phyloP scores from a whole-genome alignment of 2,797 vertebrate genomes.

The Labeo calbasu region DNA sequence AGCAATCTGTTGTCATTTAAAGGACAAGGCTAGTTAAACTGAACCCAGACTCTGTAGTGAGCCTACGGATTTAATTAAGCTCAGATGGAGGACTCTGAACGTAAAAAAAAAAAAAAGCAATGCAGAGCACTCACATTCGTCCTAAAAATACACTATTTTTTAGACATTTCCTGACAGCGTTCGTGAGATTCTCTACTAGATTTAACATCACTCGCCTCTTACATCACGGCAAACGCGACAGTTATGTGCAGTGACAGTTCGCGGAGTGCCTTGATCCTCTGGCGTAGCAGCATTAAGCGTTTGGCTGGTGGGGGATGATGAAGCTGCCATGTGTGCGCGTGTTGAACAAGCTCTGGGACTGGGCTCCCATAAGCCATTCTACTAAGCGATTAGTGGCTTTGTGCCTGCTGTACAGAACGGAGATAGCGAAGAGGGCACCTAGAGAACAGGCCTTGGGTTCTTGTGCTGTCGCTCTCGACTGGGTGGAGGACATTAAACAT shows the following conservation, averaged over 20 bases:
- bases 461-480: conserved; percentile 51
- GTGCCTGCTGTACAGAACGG: conserved; percentile 57
- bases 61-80: conserved; percentile 46
- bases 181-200: neutral
- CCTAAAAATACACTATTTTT: neutral
- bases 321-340: conserved; percentile 51
- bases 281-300: conserved; percentile 48
- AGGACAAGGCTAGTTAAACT: neutral
- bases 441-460: conserved; percentile 66
- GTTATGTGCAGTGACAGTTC: conserved; percentile 58
- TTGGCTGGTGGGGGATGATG: conserved; percentile 53
- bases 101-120: neutral
- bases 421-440: conserved; percentile 61
- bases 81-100: neutral
- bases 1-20: conserved; percentile 27
- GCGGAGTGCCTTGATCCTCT: conserved; percentile 47
- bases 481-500: conserved; percentile 67
- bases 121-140: neutral
- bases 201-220: conserved; percentile 24
- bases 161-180: conserved; percentile 21
- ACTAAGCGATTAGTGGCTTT: conserved; percentile 55
- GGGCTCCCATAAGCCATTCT: conserved; percentile 49
- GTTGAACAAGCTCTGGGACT: conserved; percentile 60
- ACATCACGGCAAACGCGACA: conserved; percentile 52
- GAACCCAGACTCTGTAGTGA: conserved; percentile 1